Percentiles rank a stretch among this genome's conserved stretches.
These are phyloP conservation scores for Frankliniella intonsa DNA, from an alignment of 2,888 invertebrate species.

Conservation along the genomic window DNA sequence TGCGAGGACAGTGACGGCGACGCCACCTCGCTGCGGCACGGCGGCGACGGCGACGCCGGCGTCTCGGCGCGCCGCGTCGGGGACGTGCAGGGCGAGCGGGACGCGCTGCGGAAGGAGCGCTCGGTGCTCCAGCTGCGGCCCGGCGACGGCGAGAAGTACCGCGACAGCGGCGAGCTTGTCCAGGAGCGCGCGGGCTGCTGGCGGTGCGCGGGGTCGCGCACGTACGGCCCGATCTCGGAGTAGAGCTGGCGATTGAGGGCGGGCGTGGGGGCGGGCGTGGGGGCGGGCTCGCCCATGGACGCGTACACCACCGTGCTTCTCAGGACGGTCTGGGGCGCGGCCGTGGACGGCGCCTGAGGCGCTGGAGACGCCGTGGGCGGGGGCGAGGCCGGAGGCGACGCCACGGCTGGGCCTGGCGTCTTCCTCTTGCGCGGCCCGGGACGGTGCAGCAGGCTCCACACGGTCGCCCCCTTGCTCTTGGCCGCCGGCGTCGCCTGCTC, in stretches of 20 bases:
- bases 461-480: neutral
- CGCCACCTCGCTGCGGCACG: neutral
- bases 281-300: neutral
- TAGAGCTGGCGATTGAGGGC: neutral
- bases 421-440: neutral
- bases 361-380: neutral
- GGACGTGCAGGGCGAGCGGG: too few relatives aligned
- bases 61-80: too few relatives aligned
- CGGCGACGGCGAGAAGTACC: neutral
- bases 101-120: too few relatives aligned
- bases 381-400: neutral
- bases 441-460: slow-evolving; percentile 11
- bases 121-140: neutral
- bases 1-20: neutral
- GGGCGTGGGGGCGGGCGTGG: neutral
- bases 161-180: slow-evolving; percentile 3
- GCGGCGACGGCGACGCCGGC: too few relatives aligned
- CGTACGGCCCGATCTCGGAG: slow-evolving; percentile 10
- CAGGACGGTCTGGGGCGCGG: neutral
- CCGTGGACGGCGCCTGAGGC: neutral
- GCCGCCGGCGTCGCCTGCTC: neutral
- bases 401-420: neutral
- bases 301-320: neutral
- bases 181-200: neutral
- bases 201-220: neutral